Evolutionary conservation across 2,113 vertebrate species (phyloP).

Genomic region (Eublepharis macularius): DNA sequence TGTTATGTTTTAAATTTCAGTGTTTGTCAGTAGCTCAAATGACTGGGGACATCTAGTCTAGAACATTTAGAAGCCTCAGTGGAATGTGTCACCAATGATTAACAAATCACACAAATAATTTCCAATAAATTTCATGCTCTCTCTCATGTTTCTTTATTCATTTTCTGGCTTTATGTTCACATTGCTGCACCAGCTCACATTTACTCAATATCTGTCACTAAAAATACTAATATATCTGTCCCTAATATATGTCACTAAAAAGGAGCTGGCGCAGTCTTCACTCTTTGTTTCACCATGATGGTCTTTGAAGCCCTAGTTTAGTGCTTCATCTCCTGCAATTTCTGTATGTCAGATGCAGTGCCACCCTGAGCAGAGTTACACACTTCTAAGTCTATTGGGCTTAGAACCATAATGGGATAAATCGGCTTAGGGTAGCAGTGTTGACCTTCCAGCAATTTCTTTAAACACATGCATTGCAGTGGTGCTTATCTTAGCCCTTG

Average conservation of each 20-base stretch:
- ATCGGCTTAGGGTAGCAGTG: too few species aligned
- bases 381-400: too few species aligned
- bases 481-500: neutral
- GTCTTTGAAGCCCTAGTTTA: too few species aligned
- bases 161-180: neutral
- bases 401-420: too few species aligned
- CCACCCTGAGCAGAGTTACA: too few species aligned
- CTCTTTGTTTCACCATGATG: too few species aligned
- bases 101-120: neutral
- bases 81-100: neutral
- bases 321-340: too few species aligned
- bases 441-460: neutral
- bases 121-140: neutral
- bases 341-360: too few species aligned
- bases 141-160: neutral
- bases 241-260: too few species aligned
- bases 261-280: too few species aligned
- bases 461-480: neutral
- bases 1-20: neutral
- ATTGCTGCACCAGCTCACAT: neutral
- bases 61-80: neutral
- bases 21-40: neutral
- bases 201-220: neutral
- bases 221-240: too few species aligned
- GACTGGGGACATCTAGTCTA: neutral